phyloP scores from a whole-genome alignment of 1,140 invertebrate species.

The Euwallacea fornicatus region DNA sequence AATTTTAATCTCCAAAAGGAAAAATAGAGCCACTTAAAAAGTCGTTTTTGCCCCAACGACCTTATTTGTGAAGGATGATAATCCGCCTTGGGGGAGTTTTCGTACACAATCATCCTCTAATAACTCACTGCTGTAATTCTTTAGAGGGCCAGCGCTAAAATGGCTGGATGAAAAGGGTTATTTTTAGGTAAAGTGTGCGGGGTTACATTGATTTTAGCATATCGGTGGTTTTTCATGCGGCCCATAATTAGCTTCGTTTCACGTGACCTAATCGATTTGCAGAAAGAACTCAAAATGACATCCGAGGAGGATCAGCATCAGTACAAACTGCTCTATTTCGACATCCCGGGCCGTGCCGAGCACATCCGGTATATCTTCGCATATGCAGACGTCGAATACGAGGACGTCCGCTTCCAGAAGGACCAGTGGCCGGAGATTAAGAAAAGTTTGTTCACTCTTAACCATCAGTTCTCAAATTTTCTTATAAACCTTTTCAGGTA shows the following conservation, averaged over 20 bases:
- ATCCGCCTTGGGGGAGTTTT: too few species aligned
- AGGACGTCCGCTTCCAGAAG: conserved; percentile 62
- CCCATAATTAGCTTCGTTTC: neutral
- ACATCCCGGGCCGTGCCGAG: conserved; percentile 68
- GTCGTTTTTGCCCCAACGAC: too few species aligned
- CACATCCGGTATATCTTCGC: conserved; percentile 68
- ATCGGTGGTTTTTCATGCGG: neutral
- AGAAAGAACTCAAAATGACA: conserved; percentile 5
- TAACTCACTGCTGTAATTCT: too few species aligned
- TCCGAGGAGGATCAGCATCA: conserved; percentile 31
- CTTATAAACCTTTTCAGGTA: conserved; percentile 40
- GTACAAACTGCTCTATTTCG: conserved; percentile 68
- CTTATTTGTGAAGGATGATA: too few species aligned
- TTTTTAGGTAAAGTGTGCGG: conserved; percentile 5
- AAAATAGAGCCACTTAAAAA: too few species aligned
- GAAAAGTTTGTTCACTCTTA: conserved; percentile 54
- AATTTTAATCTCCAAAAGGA: too few species aligned
- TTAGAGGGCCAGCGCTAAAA: neutral
- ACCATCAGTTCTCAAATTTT: neutral
- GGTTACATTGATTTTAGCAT: conserved; percentile 11
- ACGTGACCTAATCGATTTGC: neutral
- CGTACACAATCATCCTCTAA: too few species aligned
- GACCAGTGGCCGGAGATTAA: conserved; percentile 61
- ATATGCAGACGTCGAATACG: conserved; percentile 63
- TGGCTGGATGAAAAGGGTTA: conserved; percentile 1